These are phyloP conservation scores for Phymorhynchus buccinoides DNA, from an alignment of 1,140 invertebrate species.

Conservation along the genomic window DNA sequence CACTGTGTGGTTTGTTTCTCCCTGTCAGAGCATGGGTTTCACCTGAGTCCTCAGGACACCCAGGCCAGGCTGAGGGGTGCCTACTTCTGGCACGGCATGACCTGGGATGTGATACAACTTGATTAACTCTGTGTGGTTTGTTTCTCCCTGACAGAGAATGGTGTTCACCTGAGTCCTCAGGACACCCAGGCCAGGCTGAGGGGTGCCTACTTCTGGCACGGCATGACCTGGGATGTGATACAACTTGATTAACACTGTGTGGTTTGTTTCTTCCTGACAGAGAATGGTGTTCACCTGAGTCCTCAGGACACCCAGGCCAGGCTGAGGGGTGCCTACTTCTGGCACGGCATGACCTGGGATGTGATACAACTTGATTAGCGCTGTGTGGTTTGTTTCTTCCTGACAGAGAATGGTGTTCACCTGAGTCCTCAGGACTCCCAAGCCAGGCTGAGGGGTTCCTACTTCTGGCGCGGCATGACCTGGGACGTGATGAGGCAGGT, in stretches of 20 bases:
- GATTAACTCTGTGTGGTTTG: no score
- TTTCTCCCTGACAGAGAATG: no score
- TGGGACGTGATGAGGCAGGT: slow-evolving; percentile 33
- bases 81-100: slow-evolving; percentile 44
- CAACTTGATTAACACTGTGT: no score
- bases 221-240: slow-evolving; percentile 20
- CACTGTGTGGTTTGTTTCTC: not conserved
- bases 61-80: slow-evolving; percentile 29
- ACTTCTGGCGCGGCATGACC: slow-evolving; percentile 43
- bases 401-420: slow-evolving; percentile 36
- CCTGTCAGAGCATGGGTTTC: slow-evolving; percentile 33
- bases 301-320: slow-evolving; percentile 37
- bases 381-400: not conserved
- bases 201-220: slow-evolving; percentile 33
- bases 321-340: slow-evolving; percentile 32
- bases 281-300: slow-evolving; percentile 37
- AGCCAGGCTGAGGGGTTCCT: slow-evolving; percentile 23
- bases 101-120: slow-evolving; percentile 27
- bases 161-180: no score
- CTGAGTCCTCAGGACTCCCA: slow-evolving; percentile 38
- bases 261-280: not conserved
- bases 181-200: slow-evolving; percentile 37
- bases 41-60: slow-evolving; percentile 38
- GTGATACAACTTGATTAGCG: slow-evolving; percentile 30
- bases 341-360: slow-evolving; percentile 42